A percentile compares a stretch with the other conserved stretches of the same genome.
Evolutionary conservation across 1,140 invertebrate species (phyloP).

Genomic region (Psix sp.): DNA sequence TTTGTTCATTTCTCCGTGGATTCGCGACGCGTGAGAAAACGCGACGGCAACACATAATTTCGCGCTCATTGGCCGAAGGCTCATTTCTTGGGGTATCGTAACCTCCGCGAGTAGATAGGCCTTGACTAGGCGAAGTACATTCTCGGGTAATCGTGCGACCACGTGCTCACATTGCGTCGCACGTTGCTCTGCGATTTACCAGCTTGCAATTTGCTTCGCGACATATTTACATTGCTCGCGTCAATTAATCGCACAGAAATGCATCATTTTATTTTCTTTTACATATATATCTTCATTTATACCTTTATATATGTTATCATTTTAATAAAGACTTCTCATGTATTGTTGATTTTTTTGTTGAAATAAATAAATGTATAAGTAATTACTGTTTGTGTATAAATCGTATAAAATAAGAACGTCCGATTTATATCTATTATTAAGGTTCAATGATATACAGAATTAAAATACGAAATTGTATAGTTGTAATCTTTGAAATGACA

Average conservation of each 20-base stretch:
- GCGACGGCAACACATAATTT: conserved; percentile 34
- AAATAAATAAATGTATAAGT: too few species aligned
- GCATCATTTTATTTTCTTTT: neutral
- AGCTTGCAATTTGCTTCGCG: conserved; percentile 18
- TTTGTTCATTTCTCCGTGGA: conserved; percentile 36
- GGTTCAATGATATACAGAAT: too few species aligned
- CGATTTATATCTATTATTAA: too few species aligned
- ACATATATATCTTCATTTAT: neutral
- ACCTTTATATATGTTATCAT: too few species aligned
- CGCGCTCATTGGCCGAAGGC: conserved; percentile 36
- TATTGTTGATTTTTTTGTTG: too few species aligned
- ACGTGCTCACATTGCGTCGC: conserved; percentile 53
- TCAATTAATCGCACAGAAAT: conserved; percentile 3
- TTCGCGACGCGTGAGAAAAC: conserved; percentile 53
- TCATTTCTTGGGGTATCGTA: conserved; percentile 53
- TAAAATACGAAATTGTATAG: too few species aligned
- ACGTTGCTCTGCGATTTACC: conserved; percentile 30
- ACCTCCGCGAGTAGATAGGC: conserved; percentile 45
- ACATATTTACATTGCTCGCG: conserved; percentile 7
- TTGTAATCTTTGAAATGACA: too few species aligned
- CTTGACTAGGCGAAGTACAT: conserved; percentile 57
- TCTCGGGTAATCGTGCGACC: conserved; percentile 59
- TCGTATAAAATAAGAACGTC: too few species aligned
- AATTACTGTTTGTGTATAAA: too few species aligned
- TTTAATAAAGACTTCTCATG: too few species aligned